These are phyloP conservation scores for Emmelina monodactyla DNA, from an alignment of 2,888 invertebrate genomes.

Conservation along the genomic window DNA sequence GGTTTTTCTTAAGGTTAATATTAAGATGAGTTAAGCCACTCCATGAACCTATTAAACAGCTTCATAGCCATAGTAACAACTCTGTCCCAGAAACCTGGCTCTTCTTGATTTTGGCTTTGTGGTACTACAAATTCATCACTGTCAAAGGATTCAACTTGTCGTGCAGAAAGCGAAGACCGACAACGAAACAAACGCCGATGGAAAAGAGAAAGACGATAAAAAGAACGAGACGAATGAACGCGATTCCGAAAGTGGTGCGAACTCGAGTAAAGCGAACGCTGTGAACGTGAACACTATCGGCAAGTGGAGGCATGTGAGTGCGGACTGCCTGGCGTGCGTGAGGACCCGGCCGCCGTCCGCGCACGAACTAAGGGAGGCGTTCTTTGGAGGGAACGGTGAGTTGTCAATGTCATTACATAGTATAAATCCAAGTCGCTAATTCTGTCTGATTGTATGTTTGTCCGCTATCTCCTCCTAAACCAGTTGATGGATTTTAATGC, in stretches of 20 bases:
- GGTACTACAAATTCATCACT: slow-evolving; percentile 30
- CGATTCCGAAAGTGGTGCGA: not conserved
- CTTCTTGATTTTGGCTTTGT: slow-evolving; percentile 33
- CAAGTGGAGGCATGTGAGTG: slow-evolving; percentile 37
- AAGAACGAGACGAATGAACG: not conserved
- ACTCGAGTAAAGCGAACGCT: slow-evolving; percentile 2
- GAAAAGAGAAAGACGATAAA: not conserved
- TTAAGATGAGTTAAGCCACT: slow-evolving; percentile 46
- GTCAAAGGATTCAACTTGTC: slow-evolving; percentile 46
- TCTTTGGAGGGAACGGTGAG: slow-evolving; percentile 58
- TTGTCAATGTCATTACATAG: too few relatives aligned
- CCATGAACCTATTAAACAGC: slow-evolving; percentile 46
- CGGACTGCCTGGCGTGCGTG: slow-evolving; percentile 47
- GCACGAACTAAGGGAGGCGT: slow-evolving; percentile 53
- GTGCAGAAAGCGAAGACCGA: slow-evolving; percentile 16
- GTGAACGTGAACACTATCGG: slow-evolving; percentile 1
- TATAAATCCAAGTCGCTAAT: too few relatives aligned
- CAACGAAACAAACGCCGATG: slow-evolving; percentile 14
- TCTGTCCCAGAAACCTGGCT: slow-evolving; percentile 52
- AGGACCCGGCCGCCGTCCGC: slow-evolving; percentile 46
- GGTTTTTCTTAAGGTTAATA: too few relatives aligned
- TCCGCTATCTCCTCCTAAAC: too few relatives aligned
- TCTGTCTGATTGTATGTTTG: too few relatives aligned
- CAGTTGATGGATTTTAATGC: too few relatives aligned
- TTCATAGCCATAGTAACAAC: slow-evolving; percentile 50